Base-by-base conservation (phyloP, 2,888 invertebrate genomes). In the Podabrus alpinus region DNA sequence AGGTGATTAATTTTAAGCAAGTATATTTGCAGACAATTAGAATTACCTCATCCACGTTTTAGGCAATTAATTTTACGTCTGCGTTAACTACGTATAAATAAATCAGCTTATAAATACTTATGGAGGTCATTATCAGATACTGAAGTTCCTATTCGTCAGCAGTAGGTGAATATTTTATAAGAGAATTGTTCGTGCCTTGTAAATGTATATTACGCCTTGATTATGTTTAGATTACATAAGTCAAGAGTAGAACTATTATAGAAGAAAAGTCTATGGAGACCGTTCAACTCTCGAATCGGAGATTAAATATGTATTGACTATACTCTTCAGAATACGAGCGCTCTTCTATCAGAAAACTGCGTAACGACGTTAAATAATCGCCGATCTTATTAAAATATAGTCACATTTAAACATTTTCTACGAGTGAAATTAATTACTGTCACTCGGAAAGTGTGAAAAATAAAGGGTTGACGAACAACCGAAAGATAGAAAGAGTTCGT, bases 191-290 rank as follows among this genome's bases (percentile, higher is more conserved):
- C 80, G 81, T 82, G 82, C 76, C 80, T 81, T 80, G 80, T 81
- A 81, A 81, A 82, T 79, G 82, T 81, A 81, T 80, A 80, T 82
- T 81, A 81, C 80, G 80, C 77, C 80, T 81, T 81, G 82, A 82
- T 82, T 82, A 82, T 82, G 81, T 82, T 82, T 82, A 81, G 81
- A 82, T 82, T 82, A 80, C 81, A 78, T 77, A 76, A 80, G 78
- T 78, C 80, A 77, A 79, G 79, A 80, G 78, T 71, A 74, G 72
- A 72, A 64, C n/a, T 13, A 62, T 71, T 71, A 66, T 71, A 73
- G 79, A 77, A 80, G 80, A 81, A 80, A 77, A 78, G 77, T 70
- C 81, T 79, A 71, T 66, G 61, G 80, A 79, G 80, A 79, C 73
- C 80, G 79, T 80, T 81, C 78, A 79, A 79, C 77, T 77, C 80